These are phyloP conservation scores for Rhinopomastus cyanomelas DNA, from an alignment of 2,113 vertebrate species.

Conservation along the genomic window DNA sequence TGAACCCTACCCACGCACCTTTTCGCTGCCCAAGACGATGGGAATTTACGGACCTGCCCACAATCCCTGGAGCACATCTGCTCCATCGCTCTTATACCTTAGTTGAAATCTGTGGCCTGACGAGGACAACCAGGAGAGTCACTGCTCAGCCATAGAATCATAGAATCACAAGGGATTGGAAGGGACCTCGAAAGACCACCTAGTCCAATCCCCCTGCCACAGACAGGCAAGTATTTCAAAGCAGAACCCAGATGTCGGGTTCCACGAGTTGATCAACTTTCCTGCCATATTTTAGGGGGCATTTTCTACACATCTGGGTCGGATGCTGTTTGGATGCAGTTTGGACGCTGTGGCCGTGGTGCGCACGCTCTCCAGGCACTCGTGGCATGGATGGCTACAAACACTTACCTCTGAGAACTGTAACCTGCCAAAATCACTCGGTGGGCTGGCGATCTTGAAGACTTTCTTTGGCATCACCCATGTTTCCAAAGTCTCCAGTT, in stretches of 20 bases:
- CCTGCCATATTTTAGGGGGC: background rate
- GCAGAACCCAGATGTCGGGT: background rate
- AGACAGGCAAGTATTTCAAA: too few species aligned
- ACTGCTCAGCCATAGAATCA: slow-evolving; percentile 20
- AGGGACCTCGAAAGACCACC: too few species aligned
- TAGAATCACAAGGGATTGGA: too few species aligned
- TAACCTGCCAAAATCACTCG: slow-evolving; percentile 87
- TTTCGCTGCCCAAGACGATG: slow-evolving; percentile 69
- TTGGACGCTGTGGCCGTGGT: too few species aligned
- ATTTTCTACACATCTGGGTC: background rate
- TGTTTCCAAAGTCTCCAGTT: slow-evolving; percentile 94
- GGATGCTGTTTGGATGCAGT: too few species aligned
- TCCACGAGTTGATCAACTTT: slow-evolving; percentile 29
- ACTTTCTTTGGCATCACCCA: slow-evolving; percentile 95
- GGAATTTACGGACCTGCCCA: slow-evolving; percentile 69
- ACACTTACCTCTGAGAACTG: slow-evolving; percentile 91
- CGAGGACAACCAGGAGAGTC: slow-evolving; percentile 43
- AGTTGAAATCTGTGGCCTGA: slow-evolving; percentile 51
- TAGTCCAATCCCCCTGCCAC: too few species aligned
- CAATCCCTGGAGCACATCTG: slow-evolving; percentile 53
- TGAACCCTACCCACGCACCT: slow-evolving; percentile 66
- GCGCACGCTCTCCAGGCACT: background rate
- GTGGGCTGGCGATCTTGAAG: slow-evolving; percentile 87
- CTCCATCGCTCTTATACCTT: slow-evolving; percentile 59
- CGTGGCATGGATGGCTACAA: fast-evolving